These are phyloP conservation scores for Ictalurus punctatus DNA, from an alignment of 2,113 vertebrate species.

Conservation along the genomic window DNA sequence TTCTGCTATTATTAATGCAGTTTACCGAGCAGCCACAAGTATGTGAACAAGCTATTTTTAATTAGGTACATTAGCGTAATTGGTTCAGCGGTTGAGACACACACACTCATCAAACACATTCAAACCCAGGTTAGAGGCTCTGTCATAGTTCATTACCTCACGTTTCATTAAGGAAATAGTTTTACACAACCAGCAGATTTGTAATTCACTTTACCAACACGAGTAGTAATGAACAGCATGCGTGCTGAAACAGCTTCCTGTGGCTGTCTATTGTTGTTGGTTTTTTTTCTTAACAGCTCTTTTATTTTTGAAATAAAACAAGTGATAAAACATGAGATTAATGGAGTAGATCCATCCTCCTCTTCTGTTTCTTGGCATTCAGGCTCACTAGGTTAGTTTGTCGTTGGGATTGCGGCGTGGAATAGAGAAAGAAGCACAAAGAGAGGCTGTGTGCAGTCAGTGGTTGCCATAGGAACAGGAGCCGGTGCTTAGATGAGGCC, in stretches of 20 bases:
- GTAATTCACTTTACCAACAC: not conserved
- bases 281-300: not conserved
- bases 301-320: not conserved
- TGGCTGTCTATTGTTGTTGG: not conserved
- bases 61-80: constrained; percentile 48
- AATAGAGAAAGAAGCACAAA: constrained; percentile 34
- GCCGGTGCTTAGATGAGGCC: constrained; percentile 58
- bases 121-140: not conserved
- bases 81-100: constrained; percentile 36
- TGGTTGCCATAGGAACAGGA: constrained; percentile 69
- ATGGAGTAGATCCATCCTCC: not conserved
- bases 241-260: not conserved
- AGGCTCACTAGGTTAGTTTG: constrained; percentile 36
- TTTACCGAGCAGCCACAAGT: constrained; percentile 41
- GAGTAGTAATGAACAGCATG: not conserved
- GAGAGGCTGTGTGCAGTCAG: constrained; percentile 51
- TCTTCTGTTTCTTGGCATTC: not conserved
- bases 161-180: not conserved
- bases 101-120: not conserved
- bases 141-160: constrained; percentile 3
- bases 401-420: constrained; percentile 32
- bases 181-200: constrained; percentile 6
- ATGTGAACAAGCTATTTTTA: constrained; percentile 54
- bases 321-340: not conserved
- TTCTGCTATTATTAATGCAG: constrained; percentile 53